Percentiles rank a stretch among this genome's conserved stretches.
Evolutionary conservation across 2,113 vertebrate genomes (phyloP).

Genomic region (Tragulus kanchil): DNA sequence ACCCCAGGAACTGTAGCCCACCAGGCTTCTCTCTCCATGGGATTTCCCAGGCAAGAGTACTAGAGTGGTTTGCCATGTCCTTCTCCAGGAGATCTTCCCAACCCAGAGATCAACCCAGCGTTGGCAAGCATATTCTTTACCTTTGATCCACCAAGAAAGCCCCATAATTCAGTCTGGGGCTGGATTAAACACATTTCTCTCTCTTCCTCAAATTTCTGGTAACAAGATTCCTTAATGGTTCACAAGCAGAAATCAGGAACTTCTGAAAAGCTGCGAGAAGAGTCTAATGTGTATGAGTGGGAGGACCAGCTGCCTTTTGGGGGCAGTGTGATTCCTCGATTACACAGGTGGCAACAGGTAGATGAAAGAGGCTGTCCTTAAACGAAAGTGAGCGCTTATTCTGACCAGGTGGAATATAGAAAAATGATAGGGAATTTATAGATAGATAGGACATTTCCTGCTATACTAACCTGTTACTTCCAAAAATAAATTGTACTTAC

Average conservation of each 20-base stretch:
- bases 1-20: neutral
- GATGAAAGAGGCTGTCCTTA: neutral
- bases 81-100: neutral
- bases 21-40: neutral
- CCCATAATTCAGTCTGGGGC: neutral
- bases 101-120: neutral
- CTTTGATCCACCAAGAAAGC: neutral
- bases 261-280: neutral
- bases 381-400: neutral
- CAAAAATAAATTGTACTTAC: neutral
- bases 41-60: neutral
- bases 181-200: neutral
- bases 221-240: neutral
- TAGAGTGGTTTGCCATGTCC: neutral
- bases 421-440: neutral
- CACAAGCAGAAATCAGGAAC: constrained; percentile 1
- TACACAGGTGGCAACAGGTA: neutral
- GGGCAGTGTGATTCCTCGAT: neutral
- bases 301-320: neutral
- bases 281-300: neutral
- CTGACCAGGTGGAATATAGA: neutral
- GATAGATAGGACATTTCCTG: neutral
- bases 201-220: neutral
- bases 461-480: neutral
- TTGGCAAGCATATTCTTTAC: neutral